Percentiles rank a stretch among this genome's conserved stretches.
Evolutionary conservation across 2,797 vertebrate species (phyloP).

Genomic region (Microctenopoma lineatum): DNA sequence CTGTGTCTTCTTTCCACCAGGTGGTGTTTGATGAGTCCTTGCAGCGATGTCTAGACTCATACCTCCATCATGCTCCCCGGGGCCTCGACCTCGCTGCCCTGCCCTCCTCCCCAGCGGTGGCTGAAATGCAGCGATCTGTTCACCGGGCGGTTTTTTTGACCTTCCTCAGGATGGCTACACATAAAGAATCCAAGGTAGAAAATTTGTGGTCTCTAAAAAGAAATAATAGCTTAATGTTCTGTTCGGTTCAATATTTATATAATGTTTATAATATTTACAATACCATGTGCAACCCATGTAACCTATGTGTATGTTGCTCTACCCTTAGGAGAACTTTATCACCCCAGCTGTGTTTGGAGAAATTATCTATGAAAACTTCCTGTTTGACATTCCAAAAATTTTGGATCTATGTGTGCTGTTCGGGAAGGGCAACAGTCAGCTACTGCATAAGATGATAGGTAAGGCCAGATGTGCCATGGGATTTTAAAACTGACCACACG

Average conservation of each 20-base stretch:
- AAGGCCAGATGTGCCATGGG: slow-evolving; percentile 21
- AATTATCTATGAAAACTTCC: slow-evolving; percentile 95
- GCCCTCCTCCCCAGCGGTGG: slow-evolving; percentile 80
- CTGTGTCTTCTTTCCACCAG: slow-evolving; percentile 65
- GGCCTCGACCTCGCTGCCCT: slow-evolving; percentile 80
- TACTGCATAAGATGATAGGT: slow-evolving; percentile 98
- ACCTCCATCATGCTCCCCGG: slow-evolving; percentile 87
- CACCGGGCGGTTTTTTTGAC: slow-evolving; percentile 90
- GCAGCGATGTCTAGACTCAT: slow-evolving; percentile 94
- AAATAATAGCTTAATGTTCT: background rate
- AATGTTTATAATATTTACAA: background rate
- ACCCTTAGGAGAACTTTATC: slow-evolving; percentile 90
- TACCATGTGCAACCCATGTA: background rate
- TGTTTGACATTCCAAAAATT: slow-evolving; percentile 98
- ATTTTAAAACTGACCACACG: too few relatives aligned
- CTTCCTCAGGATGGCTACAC: slow-evolving; percentile 96
- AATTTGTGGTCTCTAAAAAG: background rate
- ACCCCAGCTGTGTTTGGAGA: slow-evolving; percentile 93
- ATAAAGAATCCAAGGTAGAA: slow-evolving; percentile 95
- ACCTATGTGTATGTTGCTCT: background rate
- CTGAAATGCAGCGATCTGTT: slow-evolving; percentile 85
- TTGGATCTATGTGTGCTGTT: slow-evolving; percentile 96
- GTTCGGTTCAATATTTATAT: background rate
- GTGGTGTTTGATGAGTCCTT: slow-evolving; percentile 95
- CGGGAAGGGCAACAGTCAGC: slow-evolving; percentile 91